phyloP scores from a whole-genome alignment of 2,113 vertebrate species.

The Poecile atricapillus region DNA sequence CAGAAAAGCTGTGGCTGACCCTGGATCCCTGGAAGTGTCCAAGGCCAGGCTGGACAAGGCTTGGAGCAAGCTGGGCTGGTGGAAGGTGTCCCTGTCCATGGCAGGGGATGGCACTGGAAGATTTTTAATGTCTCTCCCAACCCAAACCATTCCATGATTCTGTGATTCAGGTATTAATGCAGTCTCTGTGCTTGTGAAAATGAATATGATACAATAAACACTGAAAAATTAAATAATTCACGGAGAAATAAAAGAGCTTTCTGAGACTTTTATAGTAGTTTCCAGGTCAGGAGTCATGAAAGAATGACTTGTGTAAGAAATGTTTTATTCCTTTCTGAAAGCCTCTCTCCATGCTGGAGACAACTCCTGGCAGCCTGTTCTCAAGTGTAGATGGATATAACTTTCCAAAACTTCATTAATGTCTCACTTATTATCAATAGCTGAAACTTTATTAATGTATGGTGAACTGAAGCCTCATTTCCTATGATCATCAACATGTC shows the following conservation, averaged over 20 bases:
- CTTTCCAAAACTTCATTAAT: not conserved
- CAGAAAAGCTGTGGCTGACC: not conserved
- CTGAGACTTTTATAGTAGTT: not conserved
- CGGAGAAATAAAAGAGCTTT: not conserved
- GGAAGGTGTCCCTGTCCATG: not conserved
- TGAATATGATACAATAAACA: not conserved
- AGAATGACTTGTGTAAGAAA: not conserved
- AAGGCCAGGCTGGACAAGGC: accelerated
- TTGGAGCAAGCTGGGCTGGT: accelerated
- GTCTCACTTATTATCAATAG: not conserved
- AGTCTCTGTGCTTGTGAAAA: not conserved
- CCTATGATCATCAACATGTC: not conserved
- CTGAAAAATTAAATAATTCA: not conserved
- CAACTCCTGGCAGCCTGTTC: not conserved
- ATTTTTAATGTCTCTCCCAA: accelerated
- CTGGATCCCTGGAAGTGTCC: not conserved
- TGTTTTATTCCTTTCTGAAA: not conserved
- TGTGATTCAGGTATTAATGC: not conserved
- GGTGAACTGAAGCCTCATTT: not conserved
- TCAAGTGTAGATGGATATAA: not conserved
- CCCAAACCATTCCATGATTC: not conserved
- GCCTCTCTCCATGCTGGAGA: not conserved
- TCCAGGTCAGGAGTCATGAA: not conserved
- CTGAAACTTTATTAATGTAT: not conserved
- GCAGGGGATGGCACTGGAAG: accelerated